A percentile compares a stretch with the other conserved stretches of the same genome.
phyloP scores from a whole-genome alignment of 2,797 vertebrate species.

The Tokudaia tokunoshimensis region DNA sequence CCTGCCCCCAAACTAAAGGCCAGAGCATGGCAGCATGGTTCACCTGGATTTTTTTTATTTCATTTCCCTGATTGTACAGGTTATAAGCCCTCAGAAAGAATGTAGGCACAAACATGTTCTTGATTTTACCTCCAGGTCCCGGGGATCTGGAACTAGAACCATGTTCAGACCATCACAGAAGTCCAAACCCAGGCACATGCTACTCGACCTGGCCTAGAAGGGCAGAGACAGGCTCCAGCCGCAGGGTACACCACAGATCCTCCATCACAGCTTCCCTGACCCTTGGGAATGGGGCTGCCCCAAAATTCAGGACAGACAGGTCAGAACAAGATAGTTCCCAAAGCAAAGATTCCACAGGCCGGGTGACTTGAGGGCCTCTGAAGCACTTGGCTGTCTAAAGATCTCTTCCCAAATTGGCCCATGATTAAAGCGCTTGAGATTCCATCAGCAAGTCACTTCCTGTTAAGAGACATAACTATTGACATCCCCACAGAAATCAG shows the following conservation, averaged over 20 bases:
- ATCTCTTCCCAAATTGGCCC: not conserved
- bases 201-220: not conserved
- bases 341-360: not conserved
- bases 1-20: not conserved
- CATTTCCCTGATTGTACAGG: not conserved
- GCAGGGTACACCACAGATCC: not conserved
- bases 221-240: not conserved
- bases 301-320: not conserved
- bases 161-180: constrained; percentile 38
- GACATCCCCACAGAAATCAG: not conserved
- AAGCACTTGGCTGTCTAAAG: not conserved
- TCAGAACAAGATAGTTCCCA: not conserved
- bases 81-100: not conserved
- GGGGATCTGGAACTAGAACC: constrained; percentile 48
- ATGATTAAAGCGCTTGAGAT: not conserved
- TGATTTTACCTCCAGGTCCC: not conserved
- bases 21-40: rapidly evolving
- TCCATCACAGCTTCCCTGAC: not conserved
- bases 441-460: not conserved
- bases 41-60: not conserved
- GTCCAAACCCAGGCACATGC: constrained; percentile 18
- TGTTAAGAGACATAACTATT: not conserved
- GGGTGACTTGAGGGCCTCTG: not conserved
- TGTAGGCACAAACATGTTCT: not conserved
- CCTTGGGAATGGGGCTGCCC: not conserved